Percentiles rank a stretch among this genome's conserved stretches.
phyloP scores from a whole-genome alignment of 2,888 invertebrate genomes.

The Agrotis segetum region DNA sequence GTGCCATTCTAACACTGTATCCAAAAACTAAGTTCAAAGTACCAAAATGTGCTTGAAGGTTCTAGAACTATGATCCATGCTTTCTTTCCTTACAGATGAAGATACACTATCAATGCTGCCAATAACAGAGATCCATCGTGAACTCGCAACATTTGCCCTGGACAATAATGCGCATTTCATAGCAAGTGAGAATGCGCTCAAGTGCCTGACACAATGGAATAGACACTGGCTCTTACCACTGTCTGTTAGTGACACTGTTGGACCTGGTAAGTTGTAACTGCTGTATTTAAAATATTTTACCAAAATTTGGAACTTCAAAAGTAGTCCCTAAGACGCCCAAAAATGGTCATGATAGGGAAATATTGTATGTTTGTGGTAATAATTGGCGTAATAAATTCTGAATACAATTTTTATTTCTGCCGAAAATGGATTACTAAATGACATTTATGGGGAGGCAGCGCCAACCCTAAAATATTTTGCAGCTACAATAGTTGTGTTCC shows the following conservation, averaged over 20 bases:
- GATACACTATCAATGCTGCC: slow-evolving; percentile 73
- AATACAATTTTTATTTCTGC: too few relatives aligned
- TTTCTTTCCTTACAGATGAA: slow-evolving; percentile 72
- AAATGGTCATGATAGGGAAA: too few relatives aligned
- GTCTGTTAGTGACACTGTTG: slow-evolving; percentile 69
- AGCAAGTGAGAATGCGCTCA: slow-evolving; percentile 78
- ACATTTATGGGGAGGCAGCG: too few relatives aligned
- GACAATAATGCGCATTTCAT: slow-evolving; percentile 68
- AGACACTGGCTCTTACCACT: slow-evolving; percentile 77
- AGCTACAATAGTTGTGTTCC: too few relatives aligned
- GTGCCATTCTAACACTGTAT: too few relatives aligned
- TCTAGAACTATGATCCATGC: not conserved
- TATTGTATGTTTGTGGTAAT: too few relatives aligned
- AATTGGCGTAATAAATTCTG: too few relatives aligned
- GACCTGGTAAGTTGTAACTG: slow-evolving; percentile 40
- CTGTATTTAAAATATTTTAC: not conserved
- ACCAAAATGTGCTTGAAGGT: too few relatives aligned
- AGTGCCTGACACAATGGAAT: slow-evolving; percentile 74
- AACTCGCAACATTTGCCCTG: slow-evolving; percentile 75
- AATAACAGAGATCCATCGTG: slow-evolving; percentile 75
- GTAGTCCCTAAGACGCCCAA: too few relatives aligned
- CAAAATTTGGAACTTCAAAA: not conserved
- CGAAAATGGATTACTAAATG: too few relatives aligned
- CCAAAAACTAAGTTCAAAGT: too few relatives aligned
- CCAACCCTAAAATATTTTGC: too few relatives aligned